These are phyloP conservation scores for Calameuta idolon DNA, from an alignment of 2,888 invertebrate species.

Conservation along the genomic window DNA sequence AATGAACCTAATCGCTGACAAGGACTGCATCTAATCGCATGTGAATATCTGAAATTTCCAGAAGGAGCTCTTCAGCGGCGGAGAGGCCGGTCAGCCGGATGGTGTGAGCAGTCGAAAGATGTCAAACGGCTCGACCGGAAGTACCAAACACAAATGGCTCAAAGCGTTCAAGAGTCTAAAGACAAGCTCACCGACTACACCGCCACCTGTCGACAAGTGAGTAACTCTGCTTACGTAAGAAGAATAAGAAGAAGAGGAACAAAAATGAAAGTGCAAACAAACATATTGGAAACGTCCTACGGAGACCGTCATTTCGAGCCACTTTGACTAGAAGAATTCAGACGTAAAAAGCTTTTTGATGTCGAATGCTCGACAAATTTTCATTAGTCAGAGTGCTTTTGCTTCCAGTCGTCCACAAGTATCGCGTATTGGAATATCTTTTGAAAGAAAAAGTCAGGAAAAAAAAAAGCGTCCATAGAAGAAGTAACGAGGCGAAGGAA, in stretches of 20 bases:
- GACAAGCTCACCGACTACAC: slow-evolving; percentile 73
- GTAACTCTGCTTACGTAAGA: slow-evolving; percentile 48
- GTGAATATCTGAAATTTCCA: slow-evolving; percentile 65
- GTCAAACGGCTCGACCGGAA: slow-evolving; percentile 86
- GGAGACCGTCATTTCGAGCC: neutral
- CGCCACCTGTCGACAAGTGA: slow-evolving; percentile 73
- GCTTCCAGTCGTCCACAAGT: neutral
- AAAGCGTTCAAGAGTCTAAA: slow-evolving; percentile 96
- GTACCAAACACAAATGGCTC: slow-evolving; percentile 97
- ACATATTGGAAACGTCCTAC: neutral
- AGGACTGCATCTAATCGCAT: neutral
- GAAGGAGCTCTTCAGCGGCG: slow-evolving; percentile 82
- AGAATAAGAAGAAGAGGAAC: neutral
- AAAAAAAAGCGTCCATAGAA: neutral
- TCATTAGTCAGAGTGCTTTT: neutral
- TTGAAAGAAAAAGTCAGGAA: neutral
- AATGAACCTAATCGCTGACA: neutral
- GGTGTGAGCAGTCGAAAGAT: slow-evolving; percentile 83
- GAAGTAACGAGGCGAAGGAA: neutral
- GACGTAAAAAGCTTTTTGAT: neutral
- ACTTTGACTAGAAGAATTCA: neutral
- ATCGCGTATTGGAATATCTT: neutral
- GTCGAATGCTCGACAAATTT: neutral
- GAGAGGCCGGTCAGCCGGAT: slow-evolving; percentile 68
- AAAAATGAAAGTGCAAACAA: neutral